Conservation (phyloP, 2,797 vertebrate genomes). For the Zalophus californianus region DNA sequence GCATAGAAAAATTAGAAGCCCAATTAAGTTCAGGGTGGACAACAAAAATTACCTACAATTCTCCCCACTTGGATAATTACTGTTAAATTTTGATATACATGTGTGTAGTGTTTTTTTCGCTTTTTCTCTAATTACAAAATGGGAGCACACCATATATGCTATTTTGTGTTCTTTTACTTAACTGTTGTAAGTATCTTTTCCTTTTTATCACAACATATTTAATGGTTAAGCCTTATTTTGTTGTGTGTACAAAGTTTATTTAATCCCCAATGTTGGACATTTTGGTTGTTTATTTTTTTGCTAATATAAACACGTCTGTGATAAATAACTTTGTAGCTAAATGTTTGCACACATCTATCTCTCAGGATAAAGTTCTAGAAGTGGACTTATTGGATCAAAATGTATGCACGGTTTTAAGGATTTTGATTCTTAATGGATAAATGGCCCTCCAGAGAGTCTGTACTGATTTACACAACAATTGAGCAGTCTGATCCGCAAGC, state of each 20-base stretch:
- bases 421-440: conserved; percentile 16
- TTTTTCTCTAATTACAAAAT: conserved; percentile 35
- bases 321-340: conserved; percentile 33
- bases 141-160: neutral
- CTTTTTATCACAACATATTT: conserved; percentile 35
- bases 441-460: conserved; percentile 26
- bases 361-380: conserved; percentile 8
- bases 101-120: neutral
- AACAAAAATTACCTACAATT: conserved; percentile 3
- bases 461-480: neutral
- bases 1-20: conserved; percentile 10
- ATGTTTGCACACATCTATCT: neutral
- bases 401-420: neutral
- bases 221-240: neutral
- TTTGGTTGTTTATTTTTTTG: conserved; percentile 37
- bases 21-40: neutral
- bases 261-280: neutral
- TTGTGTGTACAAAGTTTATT: conserved; percentile 42
- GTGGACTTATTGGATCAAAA: conserved; percentile 18
- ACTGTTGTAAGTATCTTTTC: conserved; percentile 1
- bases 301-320: conserved; percentile 18
- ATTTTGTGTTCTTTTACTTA: neutral
- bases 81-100: neutral
- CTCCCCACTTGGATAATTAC: neutral
- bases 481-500: neutral